phyloP scores from a whole-genome alignment of 1,140 invertebrate species.

The Platorchestia sp. region DNA sequence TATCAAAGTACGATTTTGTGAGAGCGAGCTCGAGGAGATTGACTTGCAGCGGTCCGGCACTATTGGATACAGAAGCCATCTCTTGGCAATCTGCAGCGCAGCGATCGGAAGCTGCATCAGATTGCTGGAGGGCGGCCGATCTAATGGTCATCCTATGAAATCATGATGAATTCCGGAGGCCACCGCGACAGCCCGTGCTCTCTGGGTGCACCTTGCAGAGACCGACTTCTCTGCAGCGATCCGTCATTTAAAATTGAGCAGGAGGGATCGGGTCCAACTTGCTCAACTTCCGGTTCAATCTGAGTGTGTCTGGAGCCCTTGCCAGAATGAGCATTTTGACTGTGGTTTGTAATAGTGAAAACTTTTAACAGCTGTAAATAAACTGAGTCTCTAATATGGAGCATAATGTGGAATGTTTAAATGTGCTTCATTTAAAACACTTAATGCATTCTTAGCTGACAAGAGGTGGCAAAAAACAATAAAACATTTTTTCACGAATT shows the following conservation, averaged over 20 bases:
- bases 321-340: neutral
- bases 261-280: neutral
- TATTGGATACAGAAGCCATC: conserved; percentile 42
- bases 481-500: too few species aligned
- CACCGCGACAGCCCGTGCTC: neutral
- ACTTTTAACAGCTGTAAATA: neutral
- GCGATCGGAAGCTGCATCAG: conserved; percentile 23
- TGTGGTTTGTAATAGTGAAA: neutral
- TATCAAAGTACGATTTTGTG: conserved; percentile 9
- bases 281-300: neutral
- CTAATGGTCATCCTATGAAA: conserved; percentile 12
- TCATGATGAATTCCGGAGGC: conserved; percentile 17
- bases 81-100: neutral
- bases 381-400: neutral
- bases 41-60: neutral
- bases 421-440: neutral
- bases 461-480: too few species aligned
- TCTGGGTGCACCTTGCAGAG: neutral
- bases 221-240: neutral
- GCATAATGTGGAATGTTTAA: neutral
- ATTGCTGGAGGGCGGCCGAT: conserved; percentile 32
- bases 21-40: neutral
- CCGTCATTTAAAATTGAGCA: conserved; percentile 8
- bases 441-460: neutral
- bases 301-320: neutral